Percentiles rank a stretch among this genome's conserved stretches.
These are phyloP conservation scores for Oscheius sp. DNA, from an alignment of 1,140 invertebrate genomes.

Conservation along the genomic window DNA sequence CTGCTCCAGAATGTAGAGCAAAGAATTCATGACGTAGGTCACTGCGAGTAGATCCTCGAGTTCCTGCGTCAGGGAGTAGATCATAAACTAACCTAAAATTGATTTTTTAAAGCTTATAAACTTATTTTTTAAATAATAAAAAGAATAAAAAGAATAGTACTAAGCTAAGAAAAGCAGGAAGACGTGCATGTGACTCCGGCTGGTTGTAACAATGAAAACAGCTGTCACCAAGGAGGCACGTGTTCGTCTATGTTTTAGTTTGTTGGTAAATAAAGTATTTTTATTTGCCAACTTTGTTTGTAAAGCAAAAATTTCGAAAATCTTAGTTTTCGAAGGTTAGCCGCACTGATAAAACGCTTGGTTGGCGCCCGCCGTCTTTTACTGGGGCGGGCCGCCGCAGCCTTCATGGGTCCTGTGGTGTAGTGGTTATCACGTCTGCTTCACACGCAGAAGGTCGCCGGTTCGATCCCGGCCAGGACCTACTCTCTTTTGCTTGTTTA, in stretches of 20 bases:
- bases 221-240: constrained; percentile 9
- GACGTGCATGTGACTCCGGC: background rate
- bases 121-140: no score
- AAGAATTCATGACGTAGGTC: background rate
- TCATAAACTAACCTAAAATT: background rate
- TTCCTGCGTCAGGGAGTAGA: background rate
- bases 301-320: no score
- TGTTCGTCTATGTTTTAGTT: no score
- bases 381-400: no score
- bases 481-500: constrained; percentile 15
- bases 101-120: no score
- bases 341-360: no score
- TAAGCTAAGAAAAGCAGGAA: background rate
- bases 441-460: constrained; percentile 56
- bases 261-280: no score
- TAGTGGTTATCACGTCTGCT: constrained; percentile 57
- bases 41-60: background rate
- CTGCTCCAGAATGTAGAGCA: background rate
- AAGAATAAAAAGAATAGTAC: background rate
- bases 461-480: constrained; percentile 54
- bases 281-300: no score
- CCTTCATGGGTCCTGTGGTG: no score
- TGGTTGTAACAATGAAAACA: background rate
- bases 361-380: no score
- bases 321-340: no score